These are phyloP conservation scores for Stomorhina lunata DNA, from an alignment of 2,888 invertebrate genomes.

Conservation along the genomic window DNA sequence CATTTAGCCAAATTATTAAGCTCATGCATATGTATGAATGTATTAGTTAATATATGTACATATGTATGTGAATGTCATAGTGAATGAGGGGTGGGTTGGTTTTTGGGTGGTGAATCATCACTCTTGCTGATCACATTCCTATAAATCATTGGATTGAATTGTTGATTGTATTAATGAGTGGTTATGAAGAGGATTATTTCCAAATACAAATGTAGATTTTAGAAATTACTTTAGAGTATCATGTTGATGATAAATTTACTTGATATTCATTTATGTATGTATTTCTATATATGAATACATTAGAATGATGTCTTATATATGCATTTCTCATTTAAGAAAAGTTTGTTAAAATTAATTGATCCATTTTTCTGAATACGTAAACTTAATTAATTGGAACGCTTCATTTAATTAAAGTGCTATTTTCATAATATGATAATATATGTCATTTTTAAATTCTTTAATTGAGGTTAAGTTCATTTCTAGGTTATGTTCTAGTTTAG, in stretches of 20 bases:
- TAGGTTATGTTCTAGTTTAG: too few relatives aligned
- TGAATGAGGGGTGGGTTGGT: neutral
- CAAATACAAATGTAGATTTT: neutral
- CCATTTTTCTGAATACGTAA: neutral
- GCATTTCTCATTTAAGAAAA: too few relatives aligned
- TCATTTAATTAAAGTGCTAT: neutral
- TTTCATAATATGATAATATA: neutral
- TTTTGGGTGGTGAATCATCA: neutral
- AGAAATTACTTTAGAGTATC: too few relatives aligned
- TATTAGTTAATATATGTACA: neutral
- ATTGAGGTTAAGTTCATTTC: too few relatives aligned
- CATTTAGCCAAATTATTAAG: neutral
- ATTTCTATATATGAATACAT: too few relatives aligned
- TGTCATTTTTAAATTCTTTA: too few relatives aligned
- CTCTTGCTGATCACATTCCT: neutral
- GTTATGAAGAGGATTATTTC: neutral
- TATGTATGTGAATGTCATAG: neutral
- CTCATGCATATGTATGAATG: too few relatives aligned
- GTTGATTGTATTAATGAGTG: neutral
- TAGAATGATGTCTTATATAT: too few relatives aligned
- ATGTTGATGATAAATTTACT: too few relatives aligned
- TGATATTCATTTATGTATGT: too few relatives aligned
- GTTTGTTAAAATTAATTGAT: neutral
- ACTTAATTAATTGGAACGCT: neutral
- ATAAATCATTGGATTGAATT: constrained; percentile 5